Conservation (phyloP, 2,113 vertebrate species). For the Lampris megalopsis region DNA sequence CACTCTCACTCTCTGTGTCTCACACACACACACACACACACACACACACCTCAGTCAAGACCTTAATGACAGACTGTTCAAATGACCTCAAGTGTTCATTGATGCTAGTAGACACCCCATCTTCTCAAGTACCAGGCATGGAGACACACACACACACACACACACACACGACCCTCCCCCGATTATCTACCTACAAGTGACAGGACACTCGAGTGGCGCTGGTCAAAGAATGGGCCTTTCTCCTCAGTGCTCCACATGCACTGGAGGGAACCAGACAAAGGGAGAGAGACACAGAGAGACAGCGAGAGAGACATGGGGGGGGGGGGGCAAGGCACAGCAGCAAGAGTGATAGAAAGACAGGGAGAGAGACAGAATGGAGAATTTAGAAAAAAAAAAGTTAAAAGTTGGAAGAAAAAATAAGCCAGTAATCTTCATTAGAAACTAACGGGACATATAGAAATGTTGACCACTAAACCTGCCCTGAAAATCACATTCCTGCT, state of each 20-base stretch:
- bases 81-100: constrained; percentile 51
- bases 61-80: constrained; percentile 25
- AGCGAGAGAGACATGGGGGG: background rate
- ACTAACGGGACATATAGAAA: too few relatives aligned
- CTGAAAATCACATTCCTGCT: too few relatives aligned
- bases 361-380: background rate
- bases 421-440: background rate
- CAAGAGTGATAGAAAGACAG: background rate
- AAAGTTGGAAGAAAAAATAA: background rate
- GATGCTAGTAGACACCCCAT: constrained; percentile 50
- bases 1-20: constrained; percentile 4
- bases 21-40: constrained; percentile 40
- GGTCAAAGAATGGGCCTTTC: constrained; percentile 49
- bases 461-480: too few relatives aligned
- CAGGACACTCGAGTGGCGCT: constrained; percentile 53
- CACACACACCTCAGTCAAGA: constrained; percentile 33
- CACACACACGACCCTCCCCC: constrained; percentile 47
- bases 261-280: background rate
- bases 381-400: background rate
- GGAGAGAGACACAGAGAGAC: constrained; percentile 40
- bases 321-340: too few relatives aligned
- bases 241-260: constrained; percentile 11
- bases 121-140: constrained; percentile 51
- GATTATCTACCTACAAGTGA: constrained; percentile 43
- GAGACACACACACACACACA: constrained; percentile 30